A percentile compares a stretch with the other conserved stretches of the same genome.
Conservation (phyloP, 2,113 vertebrate species). For the Gymnogyps californianus region DNA sequence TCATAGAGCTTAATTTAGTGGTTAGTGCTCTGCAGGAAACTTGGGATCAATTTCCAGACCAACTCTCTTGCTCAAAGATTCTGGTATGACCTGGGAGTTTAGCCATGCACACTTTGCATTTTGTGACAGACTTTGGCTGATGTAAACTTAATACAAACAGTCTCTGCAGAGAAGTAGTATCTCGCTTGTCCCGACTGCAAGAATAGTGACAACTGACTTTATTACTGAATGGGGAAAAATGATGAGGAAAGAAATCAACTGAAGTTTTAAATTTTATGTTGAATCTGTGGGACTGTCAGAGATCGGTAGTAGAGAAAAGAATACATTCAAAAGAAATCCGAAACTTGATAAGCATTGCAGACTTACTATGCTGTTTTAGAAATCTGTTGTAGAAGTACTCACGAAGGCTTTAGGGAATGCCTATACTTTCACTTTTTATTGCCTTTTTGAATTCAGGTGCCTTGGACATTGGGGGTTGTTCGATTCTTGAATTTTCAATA, state of each 20-base stretch:
- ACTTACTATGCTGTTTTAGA: background rate
- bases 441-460: background rate
- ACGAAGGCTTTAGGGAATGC: background rate
- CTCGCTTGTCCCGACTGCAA: rapidly evolving
- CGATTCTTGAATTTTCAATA: background rate
- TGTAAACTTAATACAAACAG: background rate
- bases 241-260: background rate
- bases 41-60: conserved; percentile 39
- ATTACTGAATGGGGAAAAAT: background rate
- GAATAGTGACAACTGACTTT: background rate
- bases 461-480: background rate
- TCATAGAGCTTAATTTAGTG: background rate
- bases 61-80: background rate
- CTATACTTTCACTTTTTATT: background rate
- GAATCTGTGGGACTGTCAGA: background rate
- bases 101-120: background rate
- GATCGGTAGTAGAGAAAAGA: background rate
- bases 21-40: conserved; percentile 22
- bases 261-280: background rate
- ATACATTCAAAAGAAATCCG: background rate
- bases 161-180: background rate
- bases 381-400: background rate
- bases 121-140: background rate
- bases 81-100: conserved; percentile 7
- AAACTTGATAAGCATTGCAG: background rate